These are phyloP conservation scores for Dexiosoma caninum DNA, from an alignment of 2,888 invertebrate species.

Conservation along the genomic window DNA sequence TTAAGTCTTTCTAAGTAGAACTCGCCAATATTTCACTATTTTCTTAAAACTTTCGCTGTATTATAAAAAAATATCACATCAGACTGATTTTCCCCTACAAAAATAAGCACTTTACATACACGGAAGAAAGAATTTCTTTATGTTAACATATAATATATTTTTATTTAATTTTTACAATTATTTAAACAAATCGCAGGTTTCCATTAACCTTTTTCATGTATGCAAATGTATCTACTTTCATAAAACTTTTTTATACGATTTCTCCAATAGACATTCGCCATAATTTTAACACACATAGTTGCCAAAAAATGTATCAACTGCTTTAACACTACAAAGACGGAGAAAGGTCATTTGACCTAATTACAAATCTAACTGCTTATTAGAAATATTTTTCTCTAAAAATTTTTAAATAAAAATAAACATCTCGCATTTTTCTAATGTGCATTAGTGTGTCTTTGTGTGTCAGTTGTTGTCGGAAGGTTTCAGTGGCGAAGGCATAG, in stretches of 20 bases:
- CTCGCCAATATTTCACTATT: constrained; percentile 23
- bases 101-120: neutral
- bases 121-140: neutral
- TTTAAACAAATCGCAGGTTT: constrained; percentile 34
- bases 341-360: too few relatives aligned
- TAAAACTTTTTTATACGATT: constrained; percentile 47
- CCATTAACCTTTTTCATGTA: constrained; percentile 21
- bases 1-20: too few relatives aligned
- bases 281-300: constrained; percentile 8
- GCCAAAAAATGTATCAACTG: constrained; percentile 16
- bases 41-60: constrained; percentile 18
- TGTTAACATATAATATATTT: neutral
- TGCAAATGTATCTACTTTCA: constrained; percentile 13
- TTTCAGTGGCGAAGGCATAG: too few relatives aligned
- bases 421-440: too few relatives aligned
- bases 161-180: constrained; percentile 9
- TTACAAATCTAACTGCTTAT: too few relatives aligned
- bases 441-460: too few relatives aligned
- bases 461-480: too few relatives aligned
- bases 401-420: too few relatives aligned
- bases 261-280: constrained; percentile 38
- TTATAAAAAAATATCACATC: neutral
- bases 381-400: too few relatives aligned
- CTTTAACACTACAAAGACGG: too few relatives aligned
- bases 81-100: neutral